A percentile compares a stretch with the other conserved stretches of the same genome.
These are phyloP conservation scores for Anoplolepis gracilipes DNA, from an alignment of 1,140 invertebrate genomes.

Conservation along the genomic window DNA sequence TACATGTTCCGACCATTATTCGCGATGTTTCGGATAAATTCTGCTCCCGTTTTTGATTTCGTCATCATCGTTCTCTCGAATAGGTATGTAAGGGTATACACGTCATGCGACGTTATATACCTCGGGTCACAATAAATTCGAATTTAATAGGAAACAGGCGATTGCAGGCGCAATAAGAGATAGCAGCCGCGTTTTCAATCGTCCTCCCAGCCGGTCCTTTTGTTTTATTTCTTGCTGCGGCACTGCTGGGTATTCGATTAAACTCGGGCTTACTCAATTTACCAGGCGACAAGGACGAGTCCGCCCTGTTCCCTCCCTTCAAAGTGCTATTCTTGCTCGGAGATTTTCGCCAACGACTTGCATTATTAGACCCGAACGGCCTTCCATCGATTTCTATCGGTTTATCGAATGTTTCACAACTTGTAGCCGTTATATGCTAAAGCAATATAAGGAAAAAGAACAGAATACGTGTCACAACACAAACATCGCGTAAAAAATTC, in stretches of 20 bases:
- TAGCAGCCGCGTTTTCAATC: constrained; percentile 41
- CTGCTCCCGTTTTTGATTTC: constrained; percentile 10
- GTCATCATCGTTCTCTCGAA: background rate
- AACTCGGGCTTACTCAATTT: constrained; percentile 56
- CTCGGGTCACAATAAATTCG: constrained; percentile 44
- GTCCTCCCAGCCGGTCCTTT: background rate
- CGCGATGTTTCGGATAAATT: background rate
- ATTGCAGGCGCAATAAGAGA: constrained; percentile 41
- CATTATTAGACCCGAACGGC: constrained; percentile 7
- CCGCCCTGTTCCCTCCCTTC: background rate
- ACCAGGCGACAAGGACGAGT: constrained; percentile 38
- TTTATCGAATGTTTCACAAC: background rate
- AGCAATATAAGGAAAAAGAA: too few species aligned
- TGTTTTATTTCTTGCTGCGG: constrained; percentile 36
- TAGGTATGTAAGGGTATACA: too few species aligned
- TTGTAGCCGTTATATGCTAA: too few species aligned
- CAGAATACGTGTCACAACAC: background rate
- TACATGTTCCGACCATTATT: background rate
- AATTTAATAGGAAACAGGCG: constrained; percentile 36
- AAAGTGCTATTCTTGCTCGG: constrained; percentile 30
- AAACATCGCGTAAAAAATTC: background rate
- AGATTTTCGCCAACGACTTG: background rate
- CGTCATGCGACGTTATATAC: constrained; percentile 11
- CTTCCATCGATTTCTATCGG: background rate
- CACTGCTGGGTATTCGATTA: constrained; percentile 53